These are phyloP conservation scores for Dendrophyllia cribrosa DNA, from an alignment of 64 coral and sea anemone species.

Conservation along the genomic window DNA sequence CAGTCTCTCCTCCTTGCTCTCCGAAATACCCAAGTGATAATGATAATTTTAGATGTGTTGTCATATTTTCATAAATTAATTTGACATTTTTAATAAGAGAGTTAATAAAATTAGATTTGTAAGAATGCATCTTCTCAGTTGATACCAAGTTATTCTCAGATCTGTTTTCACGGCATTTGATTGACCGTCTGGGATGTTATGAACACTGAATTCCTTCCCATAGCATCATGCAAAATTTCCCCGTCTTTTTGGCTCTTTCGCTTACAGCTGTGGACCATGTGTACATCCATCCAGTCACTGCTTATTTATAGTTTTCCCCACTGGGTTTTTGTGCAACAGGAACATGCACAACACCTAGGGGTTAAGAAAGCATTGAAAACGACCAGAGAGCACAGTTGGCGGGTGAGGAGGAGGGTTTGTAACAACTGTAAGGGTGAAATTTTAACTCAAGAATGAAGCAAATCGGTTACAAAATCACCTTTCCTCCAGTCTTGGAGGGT, in stretches of 20 bases:
- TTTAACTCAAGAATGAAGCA: not conserved
- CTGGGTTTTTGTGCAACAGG: constrained; percentile 50
- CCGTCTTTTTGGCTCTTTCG: not conserved
- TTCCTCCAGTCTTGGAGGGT: not conserved
- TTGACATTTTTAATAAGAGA: too few species aligned
- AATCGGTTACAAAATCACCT: not conserved
- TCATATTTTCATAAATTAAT: too few species aligned
- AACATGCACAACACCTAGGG: constrained; percentile 57
- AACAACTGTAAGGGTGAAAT: too few species aligned
- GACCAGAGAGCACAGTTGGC: not conserved
- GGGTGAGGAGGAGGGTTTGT: not conserved
- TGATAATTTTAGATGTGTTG: too few species aligned
- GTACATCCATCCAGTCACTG: constrained; percentile 26
- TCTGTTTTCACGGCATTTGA: constrained; percentile 57
- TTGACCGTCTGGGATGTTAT: constrained; percentile 58
- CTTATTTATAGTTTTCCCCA: constrained; percentile 55
- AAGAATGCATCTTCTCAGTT: not conserved
- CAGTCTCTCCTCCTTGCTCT: constrained; percentile 30
- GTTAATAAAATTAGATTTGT: too few species aligned
- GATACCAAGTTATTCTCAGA: constrained; percentile 60
- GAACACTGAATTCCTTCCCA: constrained; percentile 62
- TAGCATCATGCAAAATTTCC: constrained; percentile 30
- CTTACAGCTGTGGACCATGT: constrained; percentile 30
- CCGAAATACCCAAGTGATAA: not conserved
- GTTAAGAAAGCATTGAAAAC: not conserved